Base-by-base conservation (phyloP, 2,888 invertebrate species). In the Spodoptera exigua region DNA sequence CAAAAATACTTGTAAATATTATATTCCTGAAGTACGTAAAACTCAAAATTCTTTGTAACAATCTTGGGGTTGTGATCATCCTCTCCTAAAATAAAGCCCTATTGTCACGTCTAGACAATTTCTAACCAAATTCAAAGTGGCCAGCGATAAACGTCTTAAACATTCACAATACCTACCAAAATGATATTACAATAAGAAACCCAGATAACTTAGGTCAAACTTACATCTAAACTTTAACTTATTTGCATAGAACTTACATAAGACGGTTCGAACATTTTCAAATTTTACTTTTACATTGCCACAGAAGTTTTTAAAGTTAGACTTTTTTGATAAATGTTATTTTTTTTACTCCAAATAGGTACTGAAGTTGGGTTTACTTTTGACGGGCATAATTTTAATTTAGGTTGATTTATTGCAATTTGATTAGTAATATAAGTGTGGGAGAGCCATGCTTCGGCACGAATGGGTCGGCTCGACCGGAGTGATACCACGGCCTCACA, bases 191-290 rank as follows among this genome's bases (percentile, higher is more conserved):
- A 76, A 63, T 51, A 62, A 58, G 40, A 67, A 46, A 14, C 51
- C 13, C 46, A 11, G 36, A 59, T 14, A 44, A 34, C 17, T 37
- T 46, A 37, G 45, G 12, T 36, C 13, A 4, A 51, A 67, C 35
- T 49, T 27, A 39, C 4, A 36, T 2, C 3, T 41, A 17, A 62
- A 3, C 35, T 61, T 34, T 35, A 71, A 36, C 16, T 27, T 58
- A 74, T 66, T 70, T 61, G 55, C 49, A 48, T 53, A n/a, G 7
- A 66, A 59, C 47, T 55, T 61, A 41, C 57, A 52, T 41, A 13
- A 21, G 47, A 34, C 9, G 4, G 35, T 32, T 13, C 18, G 34
- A 54, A 63, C 44, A 54, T 40, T 36, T 34, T n/a, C 14, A 34
- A 14, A 11, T 2, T 10, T 12, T 14, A 16, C 39, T 47, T 43